phyloP scores from a whole-genome alignment of 1,140 invertebrate species.

The Drosophila ambigua region DNA sequence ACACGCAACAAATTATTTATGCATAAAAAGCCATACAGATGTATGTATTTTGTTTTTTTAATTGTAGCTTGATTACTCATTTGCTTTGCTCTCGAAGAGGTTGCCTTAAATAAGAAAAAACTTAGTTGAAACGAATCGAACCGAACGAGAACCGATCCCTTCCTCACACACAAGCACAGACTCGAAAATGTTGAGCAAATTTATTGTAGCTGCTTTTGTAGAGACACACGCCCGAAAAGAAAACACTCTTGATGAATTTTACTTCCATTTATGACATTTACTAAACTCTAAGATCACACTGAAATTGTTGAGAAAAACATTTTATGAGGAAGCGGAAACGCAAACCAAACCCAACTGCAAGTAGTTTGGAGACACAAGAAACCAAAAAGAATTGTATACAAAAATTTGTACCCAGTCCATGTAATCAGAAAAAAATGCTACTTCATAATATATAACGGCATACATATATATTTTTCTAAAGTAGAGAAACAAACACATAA shows the following conservation, averaged over 20 bases:
- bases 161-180: slow-evolving; percentile 6
- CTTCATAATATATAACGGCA: slow-evolving; percentile 70
- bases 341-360: slow-evolving; percentile 8
- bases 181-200: not conserved
- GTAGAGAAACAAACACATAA: slow-evolving; percentile 46
- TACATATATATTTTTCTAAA: slow-evolving; percentile 80
- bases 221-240: not conserved
- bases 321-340: slow-evolving; percentile 5
- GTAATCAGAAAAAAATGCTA: slow-evolving; percentile 72
- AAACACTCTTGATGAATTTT: slow-evolving; percentile 63
- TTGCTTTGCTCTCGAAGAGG: slow-evolving; percentile 23
- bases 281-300: slow-evolving; percentile 52
- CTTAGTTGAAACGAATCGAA: slow-evolving; percentile 12
- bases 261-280: slow-evolving; percentile 75
- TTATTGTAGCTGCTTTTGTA: slow-evolving; percentile 32
- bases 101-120: slow-evolving; percentile 34
- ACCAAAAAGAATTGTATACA: slow-evolving; percentile 70
- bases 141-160: not conserved
- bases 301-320: slow-evolving; percentile 48
- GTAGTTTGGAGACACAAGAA: slow-evolving; percentile 4
- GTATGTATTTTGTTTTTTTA: slow-evolving; percentile 25
- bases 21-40: slow-evolving; percentile 51
- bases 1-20: slow-evolving; percentile 68
- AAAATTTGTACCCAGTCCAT: slow-evolving; percentile 80
- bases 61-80: slow-evolving; percentile 35